Conservation (phyloP, 2,797 vertebrate genomes). For the Cynopterus sphinx region DNA sequence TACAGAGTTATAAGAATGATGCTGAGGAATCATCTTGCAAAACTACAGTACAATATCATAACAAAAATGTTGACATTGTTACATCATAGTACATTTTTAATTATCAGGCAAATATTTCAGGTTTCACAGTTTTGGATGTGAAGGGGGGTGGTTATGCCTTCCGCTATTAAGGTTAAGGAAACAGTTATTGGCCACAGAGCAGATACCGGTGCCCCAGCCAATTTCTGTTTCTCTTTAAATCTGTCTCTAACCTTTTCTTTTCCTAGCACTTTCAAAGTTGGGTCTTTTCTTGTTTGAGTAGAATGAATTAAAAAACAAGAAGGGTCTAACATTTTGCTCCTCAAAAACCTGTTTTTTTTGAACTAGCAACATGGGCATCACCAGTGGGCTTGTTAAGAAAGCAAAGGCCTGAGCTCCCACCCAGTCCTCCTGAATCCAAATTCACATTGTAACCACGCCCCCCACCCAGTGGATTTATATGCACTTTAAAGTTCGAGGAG, state of each 20-base stretch:
- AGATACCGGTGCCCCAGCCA: neutral
- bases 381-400: constrained; percentile 18
- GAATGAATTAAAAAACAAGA: neutral
- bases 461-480: neutral
- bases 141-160: neutral
- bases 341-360: constrained; percentile 26
- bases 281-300: neutral
- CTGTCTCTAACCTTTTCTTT: neutral
- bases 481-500: neutral
- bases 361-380: neutral
- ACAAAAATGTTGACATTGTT: neutral
- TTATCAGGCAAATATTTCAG: neutral
- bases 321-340: neutral
- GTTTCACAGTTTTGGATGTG: neutral
- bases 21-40: neutral
- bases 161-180: neutral
- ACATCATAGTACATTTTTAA: neutral
- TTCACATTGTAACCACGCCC: neutral
- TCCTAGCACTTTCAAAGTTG: neutral
- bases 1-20: neutral
- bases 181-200: neutral
- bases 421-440: neutral
- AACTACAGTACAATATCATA: neutral
- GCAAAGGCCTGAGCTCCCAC: neutral
- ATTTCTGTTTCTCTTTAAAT: neutral